phyloP scores from a whole-genome alignment of 2,888 invertebrate genomes.

The Drosophila merina region DNA sequence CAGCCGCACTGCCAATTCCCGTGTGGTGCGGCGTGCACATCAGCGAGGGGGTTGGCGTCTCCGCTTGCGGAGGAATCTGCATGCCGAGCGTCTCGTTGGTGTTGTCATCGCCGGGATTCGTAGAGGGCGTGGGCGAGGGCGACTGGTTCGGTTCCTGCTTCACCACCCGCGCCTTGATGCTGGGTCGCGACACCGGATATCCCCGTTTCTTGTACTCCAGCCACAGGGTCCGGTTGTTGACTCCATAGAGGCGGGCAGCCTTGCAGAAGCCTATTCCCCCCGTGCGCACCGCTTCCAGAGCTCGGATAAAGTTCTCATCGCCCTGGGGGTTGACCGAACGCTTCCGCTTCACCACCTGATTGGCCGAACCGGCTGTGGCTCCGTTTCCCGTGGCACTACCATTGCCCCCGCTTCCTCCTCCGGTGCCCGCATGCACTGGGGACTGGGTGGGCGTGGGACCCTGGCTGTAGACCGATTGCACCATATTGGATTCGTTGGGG shows the following conservation, averaged over 20 bases:
- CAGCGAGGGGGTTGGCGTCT: conserved; percentile 85
- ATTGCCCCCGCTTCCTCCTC: conserved; percentile 75
- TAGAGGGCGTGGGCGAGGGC: conserved; percentile 85
- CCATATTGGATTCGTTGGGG: conserved; percentile 85
- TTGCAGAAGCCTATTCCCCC: conserved; percentile 94
- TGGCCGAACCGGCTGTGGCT: conserved; percentile 46
- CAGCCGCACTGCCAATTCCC: conserved; percentile 49
- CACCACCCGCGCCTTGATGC: conserved; percentile 90
- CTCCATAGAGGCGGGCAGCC: conserved; percentile 92
- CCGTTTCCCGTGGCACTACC: conserved; percentile 53
- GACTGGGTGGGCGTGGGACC: conserved; percentile 84
- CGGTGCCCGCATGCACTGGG: conserved; percentile 82
- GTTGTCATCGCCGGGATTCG: conserved; percentile 63
- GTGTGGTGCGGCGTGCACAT: conserved; percentile 86
- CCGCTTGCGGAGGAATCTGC: conserved; percentile 84
- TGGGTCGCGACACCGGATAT: conserved; percentile 91
- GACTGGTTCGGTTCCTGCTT: conserved; percentile 87
- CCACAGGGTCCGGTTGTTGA: conserved; percentile 94
- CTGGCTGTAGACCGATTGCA: conserved; percentile 85
- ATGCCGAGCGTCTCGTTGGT: conserved; percentile 84
- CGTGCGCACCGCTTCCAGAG: conserved; percentile 91
- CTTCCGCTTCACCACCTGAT: conserved; percentile 86
- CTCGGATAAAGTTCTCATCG: conserved; percentile 92
- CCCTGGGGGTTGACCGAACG: conserved; percentile 92
- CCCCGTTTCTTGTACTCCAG: conserved; percentile 93